Conservation (phyloP, 1,140 invertebrate species). For the Macrobrachium nipponense region DNA sequence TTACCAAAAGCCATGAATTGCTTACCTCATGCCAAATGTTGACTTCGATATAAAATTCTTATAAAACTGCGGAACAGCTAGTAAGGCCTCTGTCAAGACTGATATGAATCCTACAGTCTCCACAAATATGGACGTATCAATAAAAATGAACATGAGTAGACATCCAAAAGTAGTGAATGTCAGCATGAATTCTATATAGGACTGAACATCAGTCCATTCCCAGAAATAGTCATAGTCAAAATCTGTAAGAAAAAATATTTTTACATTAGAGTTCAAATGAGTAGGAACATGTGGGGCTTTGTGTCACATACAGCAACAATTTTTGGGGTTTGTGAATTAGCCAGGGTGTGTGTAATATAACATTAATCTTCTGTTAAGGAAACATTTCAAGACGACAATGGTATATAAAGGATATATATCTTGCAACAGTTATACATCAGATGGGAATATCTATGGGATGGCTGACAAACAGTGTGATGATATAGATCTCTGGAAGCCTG, state of each 20-base stretch:
- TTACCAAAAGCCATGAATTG: background rate
- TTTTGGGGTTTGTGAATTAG: no score
- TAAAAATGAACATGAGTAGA: constrained; percentile 87
- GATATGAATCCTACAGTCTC: constrained; percentile 93
- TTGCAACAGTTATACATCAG: background rate
- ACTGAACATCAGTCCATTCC: constrained; percentile 99
- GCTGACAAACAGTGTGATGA: no score
- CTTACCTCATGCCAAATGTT: constrained; percentile 96
- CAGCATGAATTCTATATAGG: constrained; percentile 93
- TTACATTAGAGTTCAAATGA: background rate
- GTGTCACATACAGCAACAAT: no score
- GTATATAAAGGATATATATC: no score
- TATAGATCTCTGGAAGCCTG: no score
- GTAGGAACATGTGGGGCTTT: no score
- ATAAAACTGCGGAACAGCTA: constrained; percentile 92
- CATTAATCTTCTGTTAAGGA: no score
- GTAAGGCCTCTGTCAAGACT: constrained; percentile 95
- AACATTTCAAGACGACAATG: no score
- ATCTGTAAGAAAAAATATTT: constrained; percentile 73
- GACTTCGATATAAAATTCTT: constrained; percentile 91
- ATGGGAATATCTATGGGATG: background rate
- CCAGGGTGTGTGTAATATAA: no score
- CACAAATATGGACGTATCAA: constrained; percentile 84
- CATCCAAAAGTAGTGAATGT: constrained; percentile 86
- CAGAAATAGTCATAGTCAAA: constrained; percentile 94